These are phyloP conservation scores for Prostheceraeus crozeri DNA, from an alignment of 2,888 invertebrate species.

Conservation along the genomic window DNA sequence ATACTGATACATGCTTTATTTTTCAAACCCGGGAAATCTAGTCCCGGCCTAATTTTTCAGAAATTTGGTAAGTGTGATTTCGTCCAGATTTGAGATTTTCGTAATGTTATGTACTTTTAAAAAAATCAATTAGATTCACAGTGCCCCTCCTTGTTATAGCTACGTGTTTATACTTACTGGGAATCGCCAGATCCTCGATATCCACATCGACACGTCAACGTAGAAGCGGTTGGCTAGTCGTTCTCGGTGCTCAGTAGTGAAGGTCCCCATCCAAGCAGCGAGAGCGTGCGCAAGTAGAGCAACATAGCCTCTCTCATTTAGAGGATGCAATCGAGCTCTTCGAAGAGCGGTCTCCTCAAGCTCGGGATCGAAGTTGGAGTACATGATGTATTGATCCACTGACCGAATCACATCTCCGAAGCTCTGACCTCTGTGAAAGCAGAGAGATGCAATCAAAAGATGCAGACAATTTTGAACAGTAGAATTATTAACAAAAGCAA, in stretches of 20 bases:
- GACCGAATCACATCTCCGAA: slow-evolving; percentile 47
- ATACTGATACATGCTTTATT: no score
- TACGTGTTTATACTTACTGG: neutral
- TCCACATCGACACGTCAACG: slow-evolving; percentile 77
- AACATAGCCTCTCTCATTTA: slow-evolving; percentile 48
- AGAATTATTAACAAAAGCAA: no score
- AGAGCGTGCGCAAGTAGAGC: slow-evolving; percentile 78
- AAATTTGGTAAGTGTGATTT: no score
- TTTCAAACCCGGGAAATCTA: no score
- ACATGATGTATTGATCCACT: slow-evolving; percentile 50
- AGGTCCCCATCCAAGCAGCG: slow-evolving; percentile 73
- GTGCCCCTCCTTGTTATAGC: no score
- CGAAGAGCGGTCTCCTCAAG: slow-evolving; percentile 28
- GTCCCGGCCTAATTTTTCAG: no score
- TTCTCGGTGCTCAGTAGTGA: slow-evolving; percentile 71
- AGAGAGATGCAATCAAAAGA: slow-evolving; percentile 16
- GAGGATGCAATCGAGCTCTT: slow-evolving; percentile 43
- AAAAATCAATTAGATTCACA: no score
- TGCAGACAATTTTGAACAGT: no score
- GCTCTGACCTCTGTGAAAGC: slow-evolving; percentile 47
- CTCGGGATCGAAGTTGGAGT: slow-evolving; percentile 46
- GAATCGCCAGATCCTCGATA: slow-evolving; percentile 70
- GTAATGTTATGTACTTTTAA: no score
- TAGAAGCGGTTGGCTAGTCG: slow-evolving; percentile 73
- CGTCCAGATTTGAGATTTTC: no score